Evolutionary conservation across 2,113 vertebrate genomes (phyloP).

Genomic region (Daboia siamensis): DNA sequence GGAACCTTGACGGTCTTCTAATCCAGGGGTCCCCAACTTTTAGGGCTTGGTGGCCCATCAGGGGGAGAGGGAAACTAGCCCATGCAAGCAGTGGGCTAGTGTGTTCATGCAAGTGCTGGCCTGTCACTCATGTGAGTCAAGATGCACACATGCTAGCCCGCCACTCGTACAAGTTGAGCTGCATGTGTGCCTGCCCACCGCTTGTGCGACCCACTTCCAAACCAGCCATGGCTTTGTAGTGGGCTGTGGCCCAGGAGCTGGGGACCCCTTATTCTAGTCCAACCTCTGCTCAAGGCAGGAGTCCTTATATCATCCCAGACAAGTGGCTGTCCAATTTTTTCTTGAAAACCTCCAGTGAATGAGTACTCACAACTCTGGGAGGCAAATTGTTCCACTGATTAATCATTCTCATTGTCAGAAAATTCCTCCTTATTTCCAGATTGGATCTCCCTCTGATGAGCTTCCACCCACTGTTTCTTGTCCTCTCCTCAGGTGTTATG

Average conservation of each 20-base stretch:
- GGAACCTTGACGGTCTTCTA: neutral
- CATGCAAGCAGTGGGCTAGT: neutral
- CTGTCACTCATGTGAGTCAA: neutral
- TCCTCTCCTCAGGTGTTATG: too few species aligned
- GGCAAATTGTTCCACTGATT: too few species aligned
- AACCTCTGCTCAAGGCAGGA: neutral
- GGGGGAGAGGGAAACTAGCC: neutral
- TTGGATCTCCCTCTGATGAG: too few species aligned
- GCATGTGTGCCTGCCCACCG: neutral
- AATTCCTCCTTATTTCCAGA: neutral
- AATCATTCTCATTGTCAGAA: too few species aligned
- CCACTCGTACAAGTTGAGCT: neutral
- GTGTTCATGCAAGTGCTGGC: neutral
- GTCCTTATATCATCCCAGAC: too few species aligned
- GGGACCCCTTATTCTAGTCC: neutral
- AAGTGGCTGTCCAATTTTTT: too few species aligned
- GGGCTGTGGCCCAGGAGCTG: neutral
- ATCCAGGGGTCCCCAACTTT: neutral
- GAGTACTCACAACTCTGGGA: neutral
- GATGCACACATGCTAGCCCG: neutral
- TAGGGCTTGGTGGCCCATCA: neutral
- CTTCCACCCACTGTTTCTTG: too few species aligned
- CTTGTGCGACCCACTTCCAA: neutral
- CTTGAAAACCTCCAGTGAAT: neutral
- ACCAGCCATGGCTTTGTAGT: neutral